Conservation (phyloP, 2,113 vertebrate genomes). For the Apodemus speciosus region DNA sequence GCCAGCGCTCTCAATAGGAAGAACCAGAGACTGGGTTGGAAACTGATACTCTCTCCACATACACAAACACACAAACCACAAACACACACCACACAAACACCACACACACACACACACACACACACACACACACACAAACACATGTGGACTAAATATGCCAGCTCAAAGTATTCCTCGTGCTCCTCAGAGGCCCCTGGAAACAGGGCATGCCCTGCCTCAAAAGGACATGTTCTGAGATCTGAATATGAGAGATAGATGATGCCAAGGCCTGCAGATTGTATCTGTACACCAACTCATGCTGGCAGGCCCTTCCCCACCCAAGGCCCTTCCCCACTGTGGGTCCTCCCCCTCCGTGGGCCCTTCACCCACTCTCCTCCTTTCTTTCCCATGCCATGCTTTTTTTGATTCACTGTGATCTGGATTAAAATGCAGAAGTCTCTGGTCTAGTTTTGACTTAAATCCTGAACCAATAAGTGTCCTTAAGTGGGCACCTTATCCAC, state of each 20-base stretch:
- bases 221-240: background rate
- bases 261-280: background rate
- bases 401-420: background rate
- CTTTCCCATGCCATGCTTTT: background rate
- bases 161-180: background rate
- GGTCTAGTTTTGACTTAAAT: background rate
- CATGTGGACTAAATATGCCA: background rate
- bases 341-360: no score
- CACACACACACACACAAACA: background rate
- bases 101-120: no score
- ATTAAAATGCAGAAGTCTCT: background rate
- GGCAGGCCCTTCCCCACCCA: background rate
- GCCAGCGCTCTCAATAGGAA: background rate
- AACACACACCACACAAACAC: background rate
- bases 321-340: no score
- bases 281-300: background rate
- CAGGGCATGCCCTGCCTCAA: background rate
- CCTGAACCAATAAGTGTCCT: background rate
- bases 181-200: background rate
- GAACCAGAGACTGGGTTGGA: background rate
- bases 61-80: background rate
- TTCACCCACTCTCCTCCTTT: background rate
- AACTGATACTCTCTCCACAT: background rate
- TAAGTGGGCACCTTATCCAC: background rate
- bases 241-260: background rate